phyloP scores from a whole-genome alignment of 2,888 invertebrate species.

The Xestobium rufovillosum region DNA sequence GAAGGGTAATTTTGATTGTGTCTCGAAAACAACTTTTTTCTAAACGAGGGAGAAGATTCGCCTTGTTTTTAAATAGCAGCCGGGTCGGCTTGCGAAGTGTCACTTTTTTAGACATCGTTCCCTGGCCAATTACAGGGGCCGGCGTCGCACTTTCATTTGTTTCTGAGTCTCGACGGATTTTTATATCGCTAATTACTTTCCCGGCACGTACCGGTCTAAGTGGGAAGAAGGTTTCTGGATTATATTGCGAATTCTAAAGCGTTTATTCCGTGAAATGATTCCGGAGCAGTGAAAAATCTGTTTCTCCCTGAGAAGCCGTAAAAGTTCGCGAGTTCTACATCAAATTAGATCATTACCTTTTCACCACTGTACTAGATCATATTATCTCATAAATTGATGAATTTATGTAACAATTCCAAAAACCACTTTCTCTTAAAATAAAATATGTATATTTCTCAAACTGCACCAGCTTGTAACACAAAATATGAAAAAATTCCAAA shows the following conservation, averaged over 20 bases:
- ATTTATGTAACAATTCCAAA: too few species aligned
- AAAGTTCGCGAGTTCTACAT: too few species aligned
- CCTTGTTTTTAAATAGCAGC: constrained; percentile 36
- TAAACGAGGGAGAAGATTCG: constrained; percentile 23
- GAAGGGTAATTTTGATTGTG: constrained; percentile 41
- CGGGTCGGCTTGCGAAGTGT: constrained; percentile 40
- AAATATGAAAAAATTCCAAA: too few species aligned
- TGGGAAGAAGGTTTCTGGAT: constrained; percentile 18
- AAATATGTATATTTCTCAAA: too few species aligned
- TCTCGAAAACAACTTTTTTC: constrained; percentile 29
- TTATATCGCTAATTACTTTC: constrained; percentile 46
- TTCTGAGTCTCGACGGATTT: constrained; percentile 43
- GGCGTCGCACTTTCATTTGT: constrained; percentile 41
- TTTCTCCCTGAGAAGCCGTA: too few species aligned
- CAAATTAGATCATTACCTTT: too few species aligned
- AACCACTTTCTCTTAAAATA: too few species aligned
- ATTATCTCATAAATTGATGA: too few species aligned
- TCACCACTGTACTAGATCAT: too few species aligned
- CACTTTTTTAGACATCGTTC: constrained; percentile 33
- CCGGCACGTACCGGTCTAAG: constrained; percentile 35
- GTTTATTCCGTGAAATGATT: too few species aligned
- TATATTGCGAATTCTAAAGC: constrained; percentile 1
- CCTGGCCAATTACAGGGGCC: constrained; percentile 34
- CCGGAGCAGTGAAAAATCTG: too few species aligned
- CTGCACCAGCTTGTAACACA: too few species aligned